Evolutionary conservation across 2,797 vertebrate genomes (phyloP).

Genomic region (Labroides dimidiatus): DNA sequence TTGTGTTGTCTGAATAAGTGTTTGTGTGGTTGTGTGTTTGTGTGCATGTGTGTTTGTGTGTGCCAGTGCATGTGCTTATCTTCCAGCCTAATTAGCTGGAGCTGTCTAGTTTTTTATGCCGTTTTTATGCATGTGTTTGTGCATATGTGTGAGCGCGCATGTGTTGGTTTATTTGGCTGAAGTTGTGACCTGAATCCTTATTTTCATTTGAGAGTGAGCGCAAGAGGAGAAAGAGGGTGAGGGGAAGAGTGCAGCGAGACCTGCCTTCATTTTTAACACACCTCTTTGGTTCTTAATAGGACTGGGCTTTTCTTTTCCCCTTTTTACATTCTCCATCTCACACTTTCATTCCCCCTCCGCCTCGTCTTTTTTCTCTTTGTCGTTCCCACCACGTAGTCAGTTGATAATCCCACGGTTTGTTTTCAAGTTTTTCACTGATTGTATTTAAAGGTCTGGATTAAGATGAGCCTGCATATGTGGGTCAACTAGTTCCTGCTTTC

Average conservation of each 20-base stretch:
- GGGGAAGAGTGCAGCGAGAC: conserved; percentile 37
- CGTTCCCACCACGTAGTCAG: conserved; percentile 52
- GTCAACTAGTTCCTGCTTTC: conserved; percentile 62
- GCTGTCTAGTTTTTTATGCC: conserved; percentile 47
- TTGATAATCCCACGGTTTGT: conserved; percentile 59
- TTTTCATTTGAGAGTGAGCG: conserved; percentile 60
- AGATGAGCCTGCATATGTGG: conserved; percentile 64
- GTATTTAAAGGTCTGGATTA: conserved; percentile 70
- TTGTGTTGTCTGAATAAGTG: conserved; percentile 45
- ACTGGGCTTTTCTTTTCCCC: conserved; percentile 59
- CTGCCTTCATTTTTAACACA: conserved; percentile 77
- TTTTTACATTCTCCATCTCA: conserved; percentile 40
- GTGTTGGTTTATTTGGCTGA: conserved; percentile 61
- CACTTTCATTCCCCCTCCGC: conserved; percentile 46
- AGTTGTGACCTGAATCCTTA: conserved; percentile 76
- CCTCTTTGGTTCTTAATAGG: conserved; percentile 75
- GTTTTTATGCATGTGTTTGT: conserved; percentile 52
- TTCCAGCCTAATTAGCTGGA: conserved; percentile 64
- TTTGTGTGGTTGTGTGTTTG: conserved; percentile 45
- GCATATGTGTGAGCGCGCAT: conserved; percentile 34
- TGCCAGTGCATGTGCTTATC: conserved; percentile 45
- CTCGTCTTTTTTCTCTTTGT: conserved; percentile 40
- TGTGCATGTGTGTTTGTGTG: conserved; percentile 5
- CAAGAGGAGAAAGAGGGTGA: conserved; percentile 25
- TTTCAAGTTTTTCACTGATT: conserved; percentile 48